Percentiles rank a stretch among this genome's conserved stretches.
phyloP scores from a whole-genome alignment of 2,888 invertebrate species.

The Papilio gigon region DNA sequence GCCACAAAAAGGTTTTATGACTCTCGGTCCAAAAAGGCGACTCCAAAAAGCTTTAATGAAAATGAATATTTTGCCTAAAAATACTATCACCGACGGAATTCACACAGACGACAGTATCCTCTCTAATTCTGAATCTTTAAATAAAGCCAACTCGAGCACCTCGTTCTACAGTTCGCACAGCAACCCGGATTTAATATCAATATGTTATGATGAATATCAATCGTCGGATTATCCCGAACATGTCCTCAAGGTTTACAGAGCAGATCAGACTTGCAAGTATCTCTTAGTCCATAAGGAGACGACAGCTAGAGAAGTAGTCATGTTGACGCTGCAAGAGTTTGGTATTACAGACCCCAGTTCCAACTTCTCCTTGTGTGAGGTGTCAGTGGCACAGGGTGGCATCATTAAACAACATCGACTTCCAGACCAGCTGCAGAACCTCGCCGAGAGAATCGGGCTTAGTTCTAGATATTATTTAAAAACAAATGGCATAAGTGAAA shows the following conservation, averaged over 20 bases:
- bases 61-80: slow-evolving; percentile 94
- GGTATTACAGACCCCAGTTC: slow-evolving; percentile 97
- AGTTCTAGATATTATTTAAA: slow-evolving; percentile 97
- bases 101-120: slow-evolving; percentile 85
- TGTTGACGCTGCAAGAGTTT: slow-evolving; percentile 98
- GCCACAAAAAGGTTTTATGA: slow-evolving; percentile 92
- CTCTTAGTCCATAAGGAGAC: slow-evolving; percentile 97
- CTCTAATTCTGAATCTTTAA: slow-evolving; percentile 82
- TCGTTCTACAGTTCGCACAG: slow-evolving; percentile 92
- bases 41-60: slow-evolving; percentile 93
- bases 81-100: slow-evolving; percentile 86
- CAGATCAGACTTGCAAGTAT: slow-evolving; percentile 99
- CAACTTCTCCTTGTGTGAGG: slow-evolving; percentile 97
- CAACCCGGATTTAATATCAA: slow-evolving; percentile 92
- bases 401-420: slow-evolving; percentile 97
- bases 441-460: slow-evolving; percentile 96
- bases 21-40: slow-evolving; percentile 91
- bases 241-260: slow-evolving; percentile 96
- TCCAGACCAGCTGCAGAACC: slow-evolving; percentile 96
- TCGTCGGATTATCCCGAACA: slow-evolving; percentile 96
- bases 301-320: slow-evolving; percentile 95
- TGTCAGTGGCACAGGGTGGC: slow-evolving; percentile 96
- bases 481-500: slow-evolving; percentile 96
- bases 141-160: slow-evolving; percentile 73
- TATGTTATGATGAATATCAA: slow-evolving; percentile 91